Base-by-base conservation (phyloP, 2,797 vertebrate species). In the Picus viridis region DNA sequence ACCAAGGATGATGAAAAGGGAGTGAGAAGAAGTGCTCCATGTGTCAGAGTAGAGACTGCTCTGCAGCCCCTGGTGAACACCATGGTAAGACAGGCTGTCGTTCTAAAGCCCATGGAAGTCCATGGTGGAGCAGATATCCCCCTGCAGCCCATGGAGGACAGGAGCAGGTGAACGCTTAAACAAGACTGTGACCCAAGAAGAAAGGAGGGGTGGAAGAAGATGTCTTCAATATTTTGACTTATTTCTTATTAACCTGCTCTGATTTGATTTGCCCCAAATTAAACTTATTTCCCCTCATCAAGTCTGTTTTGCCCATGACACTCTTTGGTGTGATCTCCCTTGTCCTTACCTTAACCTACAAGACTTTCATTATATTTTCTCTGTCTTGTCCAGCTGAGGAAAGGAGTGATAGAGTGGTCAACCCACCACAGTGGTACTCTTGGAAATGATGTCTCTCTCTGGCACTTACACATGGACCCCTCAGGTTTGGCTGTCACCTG, bases 61-160 rank as follows among this genome's bases (percentile, higher is more conserved):
- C 54, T 30, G 69, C 8, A 64, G 39, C 6, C 18, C 2, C 0
- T 59, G 22, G 5, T 3, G 62, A 20, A 63, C 34, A 3, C 13
- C 22, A 3, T 3, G 32, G 22, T 59, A 58, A 36, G 27, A 18
- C 39, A 32, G 29, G 26, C 39, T 63, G 23, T 34, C 11, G 14
- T 12, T 11, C 71, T 82, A 57, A 30, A 39, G 32, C 7, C 39
- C 30, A 6, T 2, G 63, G 26, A 56, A 27, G 18, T 12, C 24
- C 34, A 32, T 1, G 1, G 51, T 56, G 57, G 16, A 59, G 18
- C 51, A 69, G 19, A 82, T 41, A 18, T 32, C 23, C 43, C 26
- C 16, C 62, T 63, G 36, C 36, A 62, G 34, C 16, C 10, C 14
- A 29, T 41, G 61, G 12, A 63, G 27, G 61, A 63, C 17, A 19